Percentiles rank a stretch among this genome's conserved stretches.
phyloP scores from a whole-genome alignment of 2,113 vertebrate genomes.

The Nannospalax galili region DNA sequence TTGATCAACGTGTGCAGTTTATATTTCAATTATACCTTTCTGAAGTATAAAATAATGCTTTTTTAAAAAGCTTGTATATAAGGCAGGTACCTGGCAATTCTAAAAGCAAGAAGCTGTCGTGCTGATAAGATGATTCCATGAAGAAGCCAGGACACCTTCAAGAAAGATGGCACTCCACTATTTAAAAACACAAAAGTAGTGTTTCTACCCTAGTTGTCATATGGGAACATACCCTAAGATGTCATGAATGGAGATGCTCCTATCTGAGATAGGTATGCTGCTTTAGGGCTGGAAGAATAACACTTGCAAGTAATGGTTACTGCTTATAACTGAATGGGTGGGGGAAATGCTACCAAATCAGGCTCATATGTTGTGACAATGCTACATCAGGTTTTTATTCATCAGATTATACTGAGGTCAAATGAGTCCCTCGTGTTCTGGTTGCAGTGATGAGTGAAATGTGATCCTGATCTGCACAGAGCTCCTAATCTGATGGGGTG shows the following conservation, averaged over 20 bases:
- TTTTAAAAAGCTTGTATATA: not conserved
- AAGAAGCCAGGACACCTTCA: constrained; percentile 48
- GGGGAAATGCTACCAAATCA: not conserved
- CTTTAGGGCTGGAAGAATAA: constrained; percentile 28
- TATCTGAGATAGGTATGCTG: not conserved
- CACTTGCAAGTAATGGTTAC: not conserved
- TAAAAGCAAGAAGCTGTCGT: constrained; percentile 28
- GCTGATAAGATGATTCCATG: constrained; percentile 59
- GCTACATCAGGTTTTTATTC: not conserved
- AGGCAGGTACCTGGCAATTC: not conserved
- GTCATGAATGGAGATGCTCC: not conserved
- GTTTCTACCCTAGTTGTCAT: not conserved
- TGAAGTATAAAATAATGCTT: not conserved
- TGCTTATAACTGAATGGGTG: not conserved
- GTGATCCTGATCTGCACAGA: not conserved
- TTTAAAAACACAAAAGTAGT: constrained; percentile 52
- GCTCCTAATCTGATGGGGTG: not conserved
- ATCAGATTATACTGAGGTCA: not conserved
- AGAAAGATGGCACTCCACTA: constrained; percentile 54
- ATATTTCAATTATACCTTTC: not conserved
- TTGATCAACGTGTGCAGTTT: not conserved
- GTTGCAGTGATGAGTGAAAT: not conserved
- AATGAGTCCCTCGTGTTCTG: not conserved
- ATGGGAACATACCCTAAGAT: constrained; percentile 38
- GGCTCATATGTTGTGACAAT: not conserved